Base-by-base conservation (phyloP, 2,113 vertebrate species). In the Chrysemys picta region DNA sequence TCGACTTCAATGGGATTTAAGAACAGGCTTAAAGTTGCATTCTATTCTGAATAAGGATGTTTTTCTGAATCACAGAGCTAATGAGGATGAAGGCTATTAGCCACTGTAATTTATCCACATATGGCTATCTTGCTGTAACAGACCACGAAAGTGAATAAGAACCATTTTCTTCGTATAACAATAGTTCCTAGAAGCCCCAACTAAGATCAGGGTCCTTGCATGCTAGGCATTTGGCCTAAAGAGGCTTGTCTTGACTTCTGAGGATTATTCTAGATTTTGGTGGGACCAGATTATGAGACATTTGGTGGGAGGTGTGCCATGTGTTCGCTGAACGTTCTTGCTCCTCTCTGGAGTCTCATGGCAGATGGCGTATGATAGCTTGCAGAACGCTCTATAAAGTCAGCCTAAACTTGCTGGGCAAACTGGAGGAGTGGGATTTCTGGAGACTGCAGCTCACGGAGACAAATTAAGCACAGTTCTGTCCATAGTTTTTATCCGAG, bases 321-420 rank as follows among this genome's bases (percentile, higher is more conserved):
- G 13, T n/a, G 21, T 42, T n/a, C 0, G 5, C 8, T 42, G 35
- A 35, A 7, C 0, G 0, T 38, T 10, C 1, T 0, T 0, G 0
- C 29, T 7, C 2, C 4, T 53, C 69, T 16, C 69, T 0, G 0
- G 50, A 82, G 50, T 57, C 83, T 59, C 13, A 12, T 45, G 42
- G 72, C 22, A 12, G 22, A 25, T 27, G 10, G 21, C 8, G 2
- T 72, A 38, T 10, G 16, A 38, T 17, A 38, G 31, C 5, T 75
- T 38, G n/a, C 69, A 75, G 69, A 75, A 42, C 5, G 10, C 19
- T 75, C 38, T 42, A 22, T 24, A 42, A 75, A 14, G 11, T 75
- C 35, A 24, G 10, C 2, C n/a, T 75, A 42, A 27, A 1, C 22
- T 45, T 45, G 65, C 35, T 9, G 12, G 42, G 24, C 13, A 76